Conservation (phyloP, 1,140 invertebrate genomes). For the Drosophila sp. region DNA sequence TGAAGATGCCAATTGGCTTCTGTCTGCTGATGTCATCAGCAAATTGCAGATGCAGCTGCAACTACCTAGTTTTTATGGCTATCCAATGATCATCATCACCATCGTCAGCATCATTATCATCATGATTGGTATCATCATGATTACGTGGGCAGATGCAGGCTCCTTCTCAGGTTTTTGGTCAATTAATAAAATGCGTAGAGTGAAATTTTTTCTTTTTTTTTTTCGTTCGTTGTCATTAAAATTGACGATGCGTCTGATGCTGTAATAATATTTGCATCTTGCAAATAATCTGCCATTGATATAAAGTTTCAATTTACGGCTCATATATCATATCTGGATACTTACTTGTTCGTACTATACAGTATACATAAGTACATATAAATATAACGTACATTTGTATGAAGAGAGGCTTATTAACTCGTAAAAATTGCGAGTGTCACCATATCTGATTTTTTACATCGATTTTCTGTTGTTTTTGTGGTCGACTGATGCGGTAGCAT, state of each 20-base stretch:
- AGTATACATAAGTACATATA: not conserved
- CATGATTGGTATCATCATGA: constrained; percentile 22
- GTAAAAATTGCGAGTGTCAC: constrained; percentile 59
- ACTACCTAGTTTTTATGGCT: constrained; percentile 64
- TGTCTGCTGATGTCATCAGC: constrained; percentile 41
- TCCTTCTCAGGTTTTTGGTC: constrained; percentile 43
- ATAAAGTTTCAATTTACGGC: constrained; percentile 79
- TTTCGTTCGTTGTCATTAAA: constrained; percentile 60
- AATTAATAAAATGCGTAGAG: constrained; percentile 62
- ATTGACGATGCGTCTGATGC: constrained; percentile 65
- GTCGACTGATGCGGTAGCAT: constrained; percentile 16
- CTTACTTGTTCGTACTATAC: constrained; percentile 36
- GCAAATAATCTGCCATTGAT: constrained; percentile 71
- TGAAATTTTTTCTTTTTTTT: constrained; percentile 44
- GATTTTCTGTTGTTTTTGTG: constrained; percentile 36
- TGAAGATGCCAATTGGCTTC: constrained; percentile 31
- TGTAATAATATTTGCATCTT: constrained; percentile 74
- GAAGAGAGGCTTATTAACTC: constrained; percentile 65
- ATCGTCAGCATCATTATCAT: not conserved
- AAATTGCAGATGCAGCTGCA: constrained; percentile 27
- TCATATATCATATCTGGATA: constrained; percentile 74
- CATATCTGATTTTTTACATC: constrained; percentile 50
- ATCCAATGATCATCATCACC: constrained; percentile 7
- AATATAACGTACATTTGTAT: not conserved
- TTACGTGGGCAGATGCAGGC: constrained; percentile 59